These are phyloP conservation scores for Megaceryle alcyon DNA, from an alignment of 2,797 vertebrate genomes.

Conservation along the genomic window DNA sequence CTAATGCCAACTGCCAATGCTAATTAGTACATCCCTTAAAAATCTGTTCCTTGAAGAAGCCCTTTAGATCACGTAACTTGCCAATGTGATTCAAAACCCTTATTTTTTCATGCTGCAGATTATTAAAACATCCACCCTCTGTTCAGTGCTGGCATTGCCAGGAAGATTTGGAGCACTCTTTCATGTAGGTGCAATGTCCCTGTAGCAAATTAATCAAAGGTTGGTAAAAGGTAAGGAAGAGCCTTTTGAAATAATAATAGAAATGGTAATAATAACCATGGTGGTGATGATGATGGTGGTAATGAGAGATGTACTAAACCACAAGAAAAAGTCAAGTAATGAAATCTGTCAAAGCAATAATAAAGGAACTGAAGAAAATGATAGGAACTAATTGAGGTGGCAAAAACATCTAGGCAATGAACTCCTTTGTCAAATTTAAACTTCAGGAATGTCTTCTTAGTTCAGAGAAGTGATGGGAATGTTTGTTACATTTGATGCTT, in stretches of 20 bases:
- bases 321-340: not conserved
- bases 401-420: not conserved
- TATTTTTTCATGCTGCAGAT: not conserved
- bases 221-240: not conserved
- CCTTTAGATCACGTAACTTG: not conserved
- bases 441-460: not conserved
- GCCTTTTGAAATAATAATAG: not conserved
- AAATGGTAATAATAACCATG: not conserved
- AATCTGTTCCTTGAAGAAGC: conserved; percentile 39
- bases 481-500: not conserved
- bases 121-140: conserved; percentile 12
- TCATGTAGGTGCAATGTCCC: not conserved
- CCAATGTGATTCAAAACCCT: not conserved
- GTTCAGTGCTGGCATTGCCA: not conserved
- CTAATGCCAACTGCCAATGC: not conserved
- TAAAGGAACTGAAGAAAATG: not conserved
- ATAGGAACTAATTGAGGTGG: not conserved
- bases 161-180: not conserved
- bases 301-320: not conserved
- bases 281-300: not conserved
- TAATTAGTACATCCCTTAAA: conserved; percentile 30
- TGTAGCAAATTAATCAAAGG: not conserved
- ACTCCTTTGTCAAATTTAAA: not conserved
- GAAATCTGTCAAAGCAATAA: not conserved
- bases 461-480: not conserved